Evolutionary conservation across 2,113 vertebrate species (phyloP).

Genomic region (Gavia stellata): DNA sequence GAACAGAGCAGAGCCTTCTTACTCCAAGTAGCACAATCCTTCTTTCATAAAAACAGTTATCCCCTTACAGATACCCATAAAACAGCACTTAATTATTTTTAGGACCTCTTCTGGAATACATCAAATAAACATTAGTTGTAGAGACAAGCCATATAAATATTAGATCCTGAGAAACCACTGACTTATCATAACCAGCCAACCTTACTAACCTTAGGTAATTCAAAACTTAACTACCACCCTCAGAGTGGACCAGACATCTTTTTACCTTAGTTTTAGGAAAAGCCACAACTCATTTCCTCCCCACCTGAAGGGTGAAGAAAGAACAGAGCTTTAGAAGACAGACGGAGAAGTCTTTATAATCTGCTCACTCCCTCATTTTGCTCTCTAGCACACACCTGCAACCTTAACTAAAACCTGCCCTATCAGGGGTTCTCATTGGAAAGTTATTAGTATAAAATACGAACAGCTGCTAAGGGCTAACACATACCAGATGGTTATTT

Average conservation of each 20-base stretch:
- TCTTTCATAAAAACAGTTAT: neutral
- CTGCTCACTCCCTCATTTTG: neutral
- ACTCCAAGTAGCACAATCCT: neutral
- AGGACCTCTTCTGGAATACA: neutral
- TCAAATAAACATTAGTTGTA: neutral
- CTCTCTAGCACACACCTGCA: neutral
- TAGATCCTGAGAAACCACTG: neutral
- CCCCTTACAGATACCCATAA: neutral
- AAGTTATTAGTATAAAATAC: neutral
- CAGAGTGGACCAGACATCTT: fast-evolving
- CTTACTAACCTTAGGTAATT: neutral
- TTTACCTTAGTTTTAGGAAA: neutral
- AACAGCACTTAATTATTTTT: neutral
- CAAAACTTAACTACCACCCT: neutral
- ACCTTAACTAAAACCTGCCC: neutral
- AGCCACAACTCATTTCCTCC: neutral
- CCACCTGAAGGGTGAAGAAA: neutral
- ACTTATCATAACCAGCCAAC: neutral
- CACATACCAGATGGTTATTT: neutral
- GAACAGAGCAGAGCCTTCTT: neutral
- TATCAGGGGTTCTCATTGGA: neutral
- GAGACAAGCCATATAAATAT: neutral
- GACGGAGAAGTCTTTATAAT: neutral
- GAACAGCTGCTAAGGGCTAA: neutral
- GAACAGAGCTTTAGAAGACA: neutral